A percentile compares a stretch with the other conserved stretches of the same genome.
Evolutionary conservation across 2,888 invertebrate genomes (phyloP).

Genomic region (Apocheima hispidaria): DNA sequence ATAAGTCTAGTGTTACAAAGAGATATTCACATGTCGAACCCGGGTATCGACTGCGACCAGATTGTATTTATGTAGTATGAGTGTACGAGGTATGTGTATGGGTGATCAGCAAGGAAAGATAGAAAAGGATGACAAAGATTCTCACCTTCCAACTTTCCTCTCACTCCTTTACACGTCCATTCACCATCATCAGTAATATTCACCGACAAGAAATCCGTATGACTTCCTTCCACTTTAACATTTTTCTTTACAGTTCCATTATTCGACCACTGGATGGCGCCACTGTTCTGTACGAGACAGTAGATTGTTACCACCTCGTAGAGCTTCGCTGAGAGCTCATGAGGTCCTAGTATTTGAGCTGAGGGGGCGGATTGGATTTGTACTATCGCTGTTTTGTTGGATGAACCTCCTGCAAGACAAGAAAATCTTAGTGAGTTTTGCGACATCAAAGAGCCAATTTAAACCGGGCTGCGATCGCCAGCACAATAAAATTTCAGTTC

Average conservation of each 20-base stretch:
- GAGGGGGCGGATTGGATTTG: constrained; percentile 57
- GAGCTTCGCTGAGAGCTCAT: constrained; percentile 52
- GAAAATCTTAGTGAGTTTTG: background rate
- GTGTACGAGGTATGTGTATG: too few relatives aligned
- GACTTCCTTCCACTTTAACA: constrained; percentile 47
- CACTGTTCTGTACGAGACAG: constrained; percentile 66
- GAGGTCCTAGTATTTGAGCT: constrained; percentile 70
- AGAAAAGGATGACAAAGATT: background rate
- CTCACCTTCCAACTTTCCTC: constrained; percentile 59
- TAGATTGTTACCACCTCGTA: constrained; percentile 58
- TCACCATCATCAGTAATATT: constrained; percentile 61
- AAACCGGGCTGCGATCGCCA: too few relatives aligned
- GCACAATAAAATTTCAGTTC: too few relatives aligned
- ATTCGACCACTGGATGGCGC: constrained; percentile 60
- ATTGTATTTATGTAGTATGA: too few relatives aligned
- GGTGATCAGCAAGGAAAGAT: too few relatives aligned
- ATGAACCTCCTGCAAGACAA: constrained; percentile 65
- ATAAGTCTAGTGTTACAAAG: too few relatives aligned
- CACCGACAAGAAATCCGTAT: constrained; percentile 58
- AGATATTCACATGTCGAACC: too few relatives aligned
- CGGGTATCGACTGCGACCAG: too few relatives aligned
- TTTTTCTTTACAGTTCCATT: constrained; percentile 50
- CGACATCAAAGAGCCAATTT: too few relatives aligned
- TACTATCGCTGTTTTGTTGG: constrained; percentile 59
- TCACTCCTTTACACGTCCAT: constrained; percentile 67